Base-by-base conservation (phyloP, 2,113 vertebrate genomes). In the Amphiprion ocellaris region DNA sequence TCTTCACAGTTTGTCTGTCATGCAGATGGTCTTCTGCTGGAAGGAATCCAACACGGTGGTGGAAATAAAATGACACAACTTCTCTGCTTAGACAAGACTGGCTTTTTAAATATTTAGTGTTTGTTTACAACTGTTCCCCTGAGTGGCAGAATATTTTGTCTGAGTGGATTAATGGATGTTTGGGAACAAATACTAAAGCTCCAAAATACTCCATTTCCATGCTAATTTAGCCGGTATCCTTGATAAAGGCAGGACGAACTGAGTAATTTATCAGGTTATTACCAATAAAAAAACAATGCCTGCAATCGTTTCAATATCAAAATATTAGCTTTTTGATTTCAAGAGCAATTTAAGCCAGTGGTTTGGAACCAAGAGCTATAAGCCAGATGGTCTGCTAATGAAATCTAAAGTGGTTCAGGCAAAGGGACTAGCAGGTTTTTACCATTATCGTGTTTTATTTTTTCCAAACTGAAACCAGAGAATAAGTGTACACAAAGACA, bases 351-450 rank as follows among this genome's bases (percentile, higher is more conserved):
- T 47, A 62, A 72, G 50, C 63, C 28, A 46, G 53, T 84, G 61
- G 55, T 64, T 72, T 69, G 66, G 69, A 82, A 69, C 64, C 10
- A 61, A 64, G 67, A 16, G 55, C 74, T 52, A 70, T 39, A 60
- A 60, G 54, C 73, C 83, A 89, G 81, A 90, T 90, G 88, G 80
- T 62, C 24, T 55, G 28, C 79, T 79, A 79, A 89, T 87, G 60
- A 84, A 85, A 33, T 68, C 63, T 16, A 17, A 82, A 85, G 63
- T 55, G 72, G 55, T 72, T 75, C 46, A 55, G 66, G 62, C 62
- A 55, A 74, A 79, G 66, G 66, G 10, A 69, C 30, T 76, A 74
- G 75, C 54, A 69, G 74, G 5, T 77, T 84, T 30, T 79, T 30
- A 17, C 19, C 10, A 14, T 82, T 49, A 66, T 75, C 23, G 24